phyloP scores from a whole-genome alignment of 2,113 vertebrate genomes.

The Cyanistes caeruleus region DNA sequence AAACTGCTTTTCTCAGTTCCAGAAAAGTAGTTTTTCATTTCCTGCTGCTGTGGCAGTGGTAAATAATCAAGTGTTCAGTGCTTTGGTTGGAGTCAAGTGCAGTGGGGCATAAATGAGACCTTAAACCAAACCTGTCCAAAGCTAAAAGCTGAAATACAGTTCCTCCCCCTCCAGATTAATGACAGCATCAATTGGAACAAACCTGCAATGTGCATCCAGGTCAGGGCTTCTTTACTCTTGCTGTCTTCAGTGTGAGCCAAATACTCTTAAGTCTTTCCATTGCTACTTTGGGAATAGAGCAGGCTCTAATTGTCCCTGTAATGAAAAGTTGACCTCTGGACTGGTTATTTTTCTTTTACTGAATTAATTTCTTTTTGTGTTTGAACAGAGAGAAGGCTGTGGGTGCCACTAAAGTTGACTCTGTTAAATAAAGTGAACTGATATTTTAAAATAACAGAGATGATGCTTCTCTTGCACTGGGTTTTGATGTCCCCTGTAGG shows the following conservation, averaged over 20 bases:
- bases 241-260: not conserved
- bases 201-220: not conserved
- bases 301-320: not conserved
- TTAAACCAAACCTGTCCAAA: not conserved
- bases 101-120: not conserved
- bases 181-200: not conserved
- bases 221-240: not conserved
- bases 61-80: not conserved
- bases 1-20: not conserved
- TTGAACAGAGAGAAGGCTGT: not conserved
- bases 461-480: not conserved
- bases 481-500: not conserved
- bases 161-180: not conserved
- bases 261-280: not conserved
- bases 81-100: not conserved
- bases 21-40: not conserved
- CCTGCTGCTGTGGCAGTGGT: not conserved
- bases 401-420: not conserved
- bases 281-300: not conserved
- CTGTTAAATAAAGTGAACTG: not conserved
- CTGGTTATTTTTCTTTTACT: not conserved
- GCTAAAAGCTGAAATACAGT: not conserved
- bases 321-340: not conserved
- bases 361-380: not conserved
- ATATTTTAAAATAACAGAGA: not conserved